phyloP scores from a whole-genome alignment of 2,888 invertebrate genomes.

The Trichacis sp. region DNA sequence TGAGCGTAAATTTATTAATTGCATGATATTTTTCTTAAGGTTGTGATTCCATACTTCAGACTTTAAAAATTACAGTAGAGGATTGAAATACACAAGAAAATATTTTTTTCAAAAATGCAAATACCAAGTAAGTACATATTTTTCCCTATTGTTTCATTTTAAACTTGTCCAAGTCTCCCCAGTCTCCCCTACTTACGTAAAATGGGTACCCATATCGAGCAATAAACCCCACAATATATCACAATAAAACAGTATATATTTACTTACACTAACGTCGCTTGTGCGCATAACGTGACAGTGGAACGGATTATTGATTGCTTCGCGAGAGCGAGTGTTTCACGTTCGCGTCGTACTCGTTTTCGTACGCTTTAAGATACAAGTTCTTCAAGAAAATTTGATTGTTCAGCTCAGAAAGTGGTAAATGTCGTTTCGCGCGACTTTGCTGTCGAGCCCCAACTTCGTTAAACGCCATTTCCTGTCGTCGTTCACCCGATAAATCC shows the following conservation, averaged over 20 bases:
- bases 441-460: conserved; percentile 58
- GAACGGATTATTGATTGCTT: conserved; percentile 54
- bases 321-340: conserved; percentile 61
- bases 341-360: conserved; percentile 64
- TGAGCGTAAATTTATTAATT: too few relatives aligned
- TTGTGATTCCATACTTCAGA: too few relatives aligned
- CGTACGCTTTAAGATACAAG: conserved; percentile 63
- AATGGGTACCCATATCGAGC: conserved; percentile 57
- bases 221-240: conserved; percentile 63
- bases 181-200: conserved; percentile 60
- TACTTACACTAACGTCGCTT: conserved; percentile 52
- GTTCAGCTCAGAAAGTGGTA: conserved; percentile 58
- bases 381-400: conserved; percentile 66
- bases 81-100: too few relatives aligned
- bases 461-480: conserved; percentile 48
- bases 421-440: conserved; percentile 61
- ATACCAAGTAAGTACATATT: too few relatives aligned
- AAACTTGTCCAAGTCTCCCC: too few relatives aligned
- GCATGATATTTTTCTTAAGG: too few relatives aligned
- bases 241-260: conserved; percentile 57
- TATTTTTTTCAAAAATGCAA: too few relatives aligned
- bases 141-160: too few relatives aligned
- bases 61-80: too few relatives aligned
- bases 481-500: conserved; percentile 46
- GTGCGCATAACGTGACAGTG: conserved; percentile 52